Conservation (phyloP, 2,888 invertebrate species). For the Leucoma salicis region DNA sequence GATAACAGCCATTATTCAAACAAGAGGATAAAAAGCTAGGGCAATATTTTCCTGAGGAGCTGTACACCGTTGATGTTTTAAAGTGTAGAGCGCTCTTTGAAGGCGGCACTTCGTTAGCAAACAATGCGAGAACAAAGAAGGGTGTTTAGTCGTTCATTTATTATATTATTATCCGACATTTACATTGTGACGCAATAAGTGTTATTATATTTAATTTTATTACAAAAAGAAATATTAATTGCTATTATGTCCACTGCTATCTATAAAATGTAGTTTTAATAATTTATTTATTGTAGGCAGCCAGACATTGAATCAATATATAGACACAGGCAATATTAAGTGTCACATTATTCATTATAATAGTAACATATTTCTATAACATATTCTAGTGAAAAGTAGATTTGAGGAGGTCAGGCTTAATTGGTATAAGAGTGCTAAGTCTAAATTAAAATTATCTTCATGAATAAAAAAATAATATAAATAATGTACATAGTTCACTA, state of each 20-base stretch:
- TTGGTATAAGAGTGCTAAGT: background rate
- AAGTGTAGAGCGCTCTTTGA: constrained; percentile 75
- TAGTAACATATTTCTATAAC: no score
- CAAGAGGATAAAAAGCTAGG: constrained; percentile 80
- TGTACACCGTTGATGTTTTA: constrained; percentile 77
- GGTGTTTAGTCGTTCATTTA: constrained; percentile 40
- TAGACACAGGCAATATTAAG: no score
- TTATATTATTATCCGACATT: background rate
- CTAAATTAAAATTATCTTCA: background rate
- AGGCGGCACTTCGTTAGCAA: constrained; percentile 78
- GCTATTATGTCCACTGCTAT: no score
- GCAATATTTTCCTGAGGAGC: constrained; percentile 79
- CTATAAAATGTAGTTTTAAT: no score
- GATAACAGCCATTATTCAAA: constrained; percentile 80
- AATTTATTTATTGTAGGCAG: no score
- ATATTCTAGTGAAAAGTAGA: no score
- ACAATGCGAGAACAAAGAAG: constrained; percentile 59
- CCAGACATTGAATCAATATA: no score
- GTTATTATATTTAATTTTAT: no score
- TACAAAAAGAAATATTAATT: no score
- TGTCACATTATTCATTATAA: no score
- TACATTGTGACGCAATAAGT: background rate
- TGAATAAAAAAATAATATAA: background rate
- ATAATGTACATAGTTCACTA: constrained; percentile 15
- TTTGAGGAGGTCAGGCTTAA: no score